Percentiles rank a stretch among this genome's conserved stretches.
Evolutionary conservation across 2,888 invertebrate genomes (phyloP).

Genomic region (Spodoptera picta): DNA sequence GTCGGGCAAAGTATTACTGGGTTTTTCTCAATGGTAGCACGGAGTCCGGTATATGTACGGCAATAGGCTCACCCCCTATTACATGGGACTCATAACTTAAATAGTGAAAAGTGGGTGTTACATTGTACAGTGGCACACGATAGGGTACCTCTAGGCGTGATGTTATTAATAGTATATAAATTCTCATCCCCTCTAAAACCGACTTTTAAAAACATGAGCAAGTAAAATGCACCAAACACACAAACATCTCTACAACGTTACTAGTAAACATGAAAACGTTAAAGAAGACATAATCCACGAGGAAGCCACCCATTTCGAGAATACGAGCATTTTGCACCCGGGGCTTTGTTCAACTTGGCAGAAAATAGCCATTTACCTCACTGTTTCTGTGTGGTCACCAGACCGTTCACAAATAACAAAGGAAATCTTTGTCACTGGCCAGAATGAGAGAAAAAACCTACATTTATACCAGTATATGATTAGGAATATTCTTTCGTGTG

Average conservation of each 20-base stretch:
- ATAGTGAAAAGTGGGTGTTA: too few species aligned
- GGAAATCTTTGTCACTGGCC: constrained; percentile 40
- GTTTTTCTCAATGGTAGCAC: too few species aligned
- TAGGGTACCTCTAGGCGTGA: too few species aligned
- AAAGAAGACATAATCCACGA: constrained; percentile 32
- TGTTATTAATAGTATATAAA: too few species aligned
- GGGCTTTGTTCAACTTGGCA: constrained; percentile 56
- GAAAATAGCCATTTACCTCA: constrained; percentile 60
- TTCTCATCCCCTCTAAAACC: too few species aligned
- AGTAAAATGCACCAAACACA: too few species aligned
- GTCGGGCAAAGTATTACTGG: too few species aligned
- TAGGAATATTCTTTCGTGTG: constrained; percentile 29
- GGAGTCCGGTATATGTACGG: too few species aligned
- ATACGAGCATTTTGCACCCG: constrained; percentile 52
- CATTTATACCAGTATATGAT: constrained; percentile 33
- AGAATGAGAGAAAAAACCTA: constrained; percentile 38
- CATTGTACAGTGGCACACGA: too few species aligned
- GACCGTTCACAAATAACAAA: constrained; percentile 44
- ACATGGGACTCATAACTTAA: too few species aligned
- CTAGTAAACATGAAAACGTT: constrained; percentile 13
- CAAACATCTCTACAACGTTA: neutral
- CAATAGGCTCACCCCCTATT: too few species aligned
- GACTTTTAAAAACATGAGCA: too few species aligned
- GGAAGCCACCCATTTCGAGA: constrained; percentile 20
- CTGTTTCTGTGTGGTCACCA: constrained; percentile 44